These are phyloP conservation scores for Protonemura montana DNA, from an alignment of 2,888 invertebrate species.

Conservation along the genomic window DNA sequence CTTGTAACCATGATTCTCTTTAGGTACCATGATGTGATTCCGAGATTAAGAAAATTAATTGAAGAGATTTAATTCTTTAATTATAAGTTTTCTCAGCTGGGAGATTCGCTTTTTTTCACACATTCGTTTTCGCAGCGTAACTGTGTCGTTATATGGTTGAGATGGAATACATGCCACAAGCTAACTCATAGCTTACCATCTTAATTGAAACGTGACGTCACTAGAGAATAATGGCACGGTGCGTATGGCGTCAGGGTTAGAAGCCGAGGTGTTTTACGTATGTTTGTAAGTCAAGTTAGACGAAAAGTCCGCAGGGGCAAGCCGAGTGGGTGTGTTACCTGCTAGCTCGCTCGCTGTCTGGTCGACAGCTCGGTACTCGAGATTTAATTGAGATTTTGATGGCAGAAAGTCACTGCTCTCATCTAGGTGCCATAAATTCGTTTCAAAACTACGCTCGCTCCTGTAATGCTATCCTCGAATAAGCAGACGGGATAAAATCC, in stretches of 20 bases:
- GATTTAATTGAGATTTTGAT: conserved; percentile 38
- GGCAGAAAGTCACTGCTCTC: not conserved
- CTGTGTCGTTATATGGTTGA: not conserved
- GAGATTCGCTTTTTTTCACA: not conserved
- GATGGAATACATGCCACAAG: not conserved
- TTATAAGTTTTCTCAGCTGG: conserved; percentile 36
- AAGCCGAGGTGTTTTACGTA: not conserved
- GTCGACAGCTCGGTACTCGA: not conserved
- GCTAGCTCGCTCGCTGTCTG: not conserved
- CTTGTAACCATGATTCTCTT: conserved; percentile 9
- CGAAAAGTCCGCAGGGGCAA: not conserved
- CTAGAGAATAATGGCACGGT: not conserved
- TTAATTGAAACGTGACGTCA: conserved; percentile 34
- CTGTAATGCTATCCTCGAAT: not conserved
- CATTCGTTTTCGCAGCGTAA: conserved; percentile 14
- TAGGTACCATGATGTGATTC: conserved; percentile 25
- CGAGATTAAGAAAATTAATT: conserved; percentile 24
- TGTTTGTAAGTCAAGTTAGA: conserved; percentile 19
- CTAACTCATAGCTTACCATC: conserved; percentile 31
- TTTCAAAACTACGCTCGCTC: not conserved
- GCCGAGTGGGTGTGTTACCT: not conserved
- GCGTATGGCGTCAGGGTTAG: not conserved
- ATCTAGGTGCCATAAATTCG: conserved; percentile 1
- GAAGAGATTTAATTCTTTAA: conserved; percentile 34
- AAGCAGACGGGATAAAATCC: not conserved